Evolutionary conservation across 2,113 vertebrate species (phyloP).

Genomic region (Indri indri): DNA sequence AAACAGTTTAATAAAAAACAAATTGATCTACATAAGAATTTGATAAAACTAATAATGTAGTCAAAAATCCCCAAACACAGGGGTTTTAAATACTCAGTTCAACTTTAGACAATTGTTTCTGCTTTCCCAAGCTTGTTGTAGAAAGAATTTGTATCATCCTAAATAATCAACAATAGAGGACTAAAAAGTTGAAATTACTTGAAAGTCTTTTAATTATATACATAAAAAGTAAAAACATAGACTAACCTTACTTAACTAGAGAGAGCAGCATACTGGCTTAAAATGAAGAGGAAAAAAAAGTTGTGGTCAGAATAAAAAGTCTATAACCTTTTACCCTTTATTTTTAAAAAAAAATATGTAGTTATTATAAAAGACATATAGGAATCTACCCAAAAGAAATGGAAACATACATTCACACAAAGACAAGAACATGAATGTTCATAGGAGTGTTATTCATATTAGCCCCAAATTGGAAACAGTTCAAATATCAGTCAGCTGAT

Average conservation of each 20-base stretch:
- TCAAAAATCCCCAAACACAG: background rate
- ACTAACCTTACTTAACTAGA: background rate
- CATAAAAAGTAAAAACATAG: background rate
- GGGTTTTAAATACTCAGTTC: background rate
- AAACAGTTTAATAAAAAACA: conserved; percentile 24
- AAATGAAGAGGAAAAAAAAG: background rate
- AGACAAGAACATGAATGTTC: background rate
- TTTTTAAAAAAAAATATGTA: background rate
- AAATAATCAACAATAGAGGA: background rate
- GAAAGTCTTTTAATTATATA: background rate
- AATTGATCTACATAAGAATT: background rate
- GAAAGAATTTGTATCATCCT: background rate
- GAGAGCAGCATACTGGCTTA: background rate
- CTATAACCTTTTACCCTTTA: background rate
- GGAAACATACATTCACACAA: background rate
- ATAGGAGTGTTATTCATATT: background rate
- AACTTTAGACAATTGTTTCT: background rate
- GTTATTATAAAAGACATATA: background rate
- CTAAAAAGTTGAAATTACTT: background rate
- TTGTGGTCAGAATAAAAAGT: background rate
- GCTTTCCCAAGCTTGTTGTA: background rate
- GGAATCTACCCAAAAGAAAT: background rate
- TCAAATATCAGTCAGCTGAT: background rate
- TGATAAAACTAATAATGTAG: conserved; percentile 10
- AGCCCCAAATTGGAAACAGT: background rate